Percentiles rank a stretch among this genome's conserved stretches.
Conservation (phyloP, 1,140 invertebrate species). For the Argopecten irradians region DNA sequence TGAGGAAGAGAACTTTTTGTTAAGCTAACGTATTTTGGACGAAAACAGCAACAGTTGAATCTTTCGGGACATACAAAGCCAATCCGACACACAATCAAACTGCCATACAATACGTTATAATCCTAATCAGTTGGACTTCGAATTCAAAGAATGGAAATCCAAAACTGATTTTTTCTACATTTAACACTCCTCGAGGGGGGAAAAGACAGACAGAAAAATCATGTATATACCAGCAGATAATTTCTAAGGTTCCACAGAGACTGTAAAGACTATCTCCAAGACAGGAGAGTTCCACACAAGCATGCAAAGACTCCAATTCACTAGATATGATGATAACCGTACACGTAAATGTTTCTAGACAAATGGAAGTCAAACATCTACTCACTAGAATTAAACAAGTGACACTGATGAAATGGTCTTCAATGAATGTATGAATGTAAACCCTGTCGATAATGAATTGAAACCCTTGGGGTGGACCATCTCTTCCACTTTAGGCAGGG, state of each 20-base stretch:
- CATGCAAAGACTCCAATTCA: not conserved
- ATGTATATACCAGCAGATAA: not conserved
- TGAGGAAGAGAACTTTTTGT: too few species aligned
- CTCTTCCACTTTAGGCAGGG: not conserved
- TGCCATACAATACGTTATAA: too few species aligned
- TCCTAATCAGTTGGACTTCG: too few species aligned
- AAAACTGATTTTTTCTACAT: too few species aligned
- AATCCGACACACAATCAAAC: too few species aligned
- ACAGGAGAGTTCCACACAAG: not conserved
- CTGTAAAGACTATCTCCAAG: not conserved
- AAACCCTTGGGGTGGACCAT: not conserved
- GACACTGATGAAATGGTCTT: not conserved
- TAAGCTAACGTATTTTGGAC: too few species aligned
- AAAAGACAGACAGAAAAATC: too few species aligned
- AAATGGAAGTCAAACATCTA: not conserved
- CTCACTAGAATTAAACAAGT: not conserved
- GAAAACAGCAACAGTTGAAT: too few species aligned
- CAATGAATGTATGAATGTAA: not conserved
- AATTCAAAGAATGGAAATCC: too few species aligned
- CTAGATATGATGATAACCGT: not conserved
- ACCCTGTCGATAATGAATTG: not conserved
- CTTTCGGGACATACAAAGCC: too few species aligned
- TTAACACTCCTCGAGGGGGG: too few species aligned
- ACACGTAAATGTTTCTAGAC: not conserved
- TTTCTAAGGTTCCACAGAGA: not conserved